These are phyloP conservation scores for Scatophagus argus DNA, from an alignment of 2,113 vertebrate genomes.

Conservation along the genomic window DNA sequence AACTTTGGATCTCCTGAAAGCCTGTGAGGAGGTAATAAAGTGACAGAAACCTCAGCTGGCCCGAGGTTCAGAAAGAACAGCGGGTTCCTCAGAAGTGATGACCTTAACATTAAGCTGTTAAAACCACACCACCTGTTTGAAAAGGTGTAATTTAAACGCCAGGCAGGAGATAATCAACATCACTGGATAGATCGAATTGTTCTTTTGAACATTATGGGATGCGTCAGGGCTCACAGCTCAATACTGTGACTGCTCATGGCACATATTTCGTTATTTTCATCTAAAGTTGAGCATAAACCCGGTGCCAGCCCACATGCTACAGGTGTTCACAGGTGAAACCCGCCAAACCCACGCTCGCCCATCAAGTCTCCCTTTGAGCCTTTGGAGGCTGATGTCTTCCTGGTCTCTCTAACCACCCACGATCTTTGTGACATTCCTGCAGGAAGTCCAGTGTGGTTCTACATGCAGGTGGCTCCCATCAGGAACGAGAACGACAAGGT, in stretches of 20 bases:
- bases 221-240: background rate
- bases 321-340: no score
- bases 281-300: no score
- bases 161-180: background rate
- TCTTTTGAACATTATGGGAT: background rate
- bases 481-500: slow-evolving; percentile 98
- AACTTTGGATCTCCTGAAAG: background rate
- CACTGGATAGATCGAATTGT: background rate
- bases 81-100: background rate
- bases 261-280: background rate
- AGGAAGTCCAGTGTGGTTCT: slow-evolving; percentile 99
- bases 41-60: background rate
- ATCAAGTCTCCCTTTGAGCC: no score
- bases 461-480: slow-evolving; percentile 99
- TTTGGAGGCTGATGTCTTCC: no score
- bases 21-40: background rate
- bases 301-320: no score
- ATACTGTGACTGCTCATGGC: background rate
- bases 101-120: background rate
- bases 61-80: background rate
- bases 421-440: slow-evolving; percentile 38
- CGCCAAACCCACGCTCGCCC: no score
- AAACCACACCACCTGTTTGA: background rate
- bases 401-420: no score
- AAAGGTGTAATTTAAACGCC: background rate